Conservation (phyloP, 2,113 vertebrate genomes). For the Bufo bufo region DNA sequence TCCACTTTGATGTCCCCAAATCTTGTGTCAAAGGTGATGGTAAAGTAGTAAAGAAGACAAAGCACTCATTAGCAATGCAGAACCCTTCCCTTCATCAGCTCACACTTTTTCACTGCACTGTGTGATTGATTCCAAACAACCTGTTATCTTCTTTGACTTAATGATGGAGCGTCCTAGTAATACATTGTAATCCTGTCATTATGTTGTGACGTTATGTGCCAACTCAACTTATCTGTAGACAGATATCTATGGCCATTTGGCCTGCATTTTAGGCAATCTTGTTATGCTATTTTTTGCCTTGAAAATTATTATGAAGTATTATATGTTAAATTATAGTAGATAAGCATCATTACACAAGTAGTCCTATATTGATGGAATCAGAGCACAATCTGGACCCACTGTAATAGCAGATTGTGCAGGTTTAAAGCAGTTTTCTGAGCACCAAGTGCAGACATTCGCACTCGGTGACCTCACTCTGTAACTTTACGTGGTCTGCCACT, state of each 20-base stretch:
- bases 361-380: no score
- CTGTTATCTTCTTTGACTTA: constrained; percentile 22
- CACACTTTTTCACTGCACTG: constrained; percentile 17
- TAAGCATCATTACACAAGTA: no score
- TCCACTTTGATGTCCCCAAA: constrained; percentile 45
- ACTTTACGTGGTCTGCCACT: no score
- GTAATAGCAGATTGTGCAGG: no score
- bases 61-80: constrained; percentile 42
- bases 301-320: neutral
- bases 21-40: constrained; percentile 54
- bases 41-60: constrained; percentile 51
- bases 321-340: neutral
- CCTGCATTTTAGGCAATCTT: neutral
- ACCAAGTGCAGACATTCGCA: no score
- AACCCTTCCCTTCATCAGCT: neutral
- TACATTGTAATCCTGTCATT: constrained; percentile 14
- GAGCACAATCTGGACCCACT: no score
- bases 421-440: no score
- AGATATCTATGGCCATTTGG: neutral
- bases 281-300: neutral
- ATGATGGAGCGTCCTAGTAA: constrained; percentile 30
- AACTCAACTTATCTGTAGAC: neutral
- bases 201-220: neutral
- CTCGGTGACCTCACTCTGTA: no score
- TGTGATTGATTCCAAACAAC: constrained; percentile 45